Evolutionary conservation across 2,113 vertebrate species (phyloP).

Genomic region (Toxotes jaculatrix): DNA sequence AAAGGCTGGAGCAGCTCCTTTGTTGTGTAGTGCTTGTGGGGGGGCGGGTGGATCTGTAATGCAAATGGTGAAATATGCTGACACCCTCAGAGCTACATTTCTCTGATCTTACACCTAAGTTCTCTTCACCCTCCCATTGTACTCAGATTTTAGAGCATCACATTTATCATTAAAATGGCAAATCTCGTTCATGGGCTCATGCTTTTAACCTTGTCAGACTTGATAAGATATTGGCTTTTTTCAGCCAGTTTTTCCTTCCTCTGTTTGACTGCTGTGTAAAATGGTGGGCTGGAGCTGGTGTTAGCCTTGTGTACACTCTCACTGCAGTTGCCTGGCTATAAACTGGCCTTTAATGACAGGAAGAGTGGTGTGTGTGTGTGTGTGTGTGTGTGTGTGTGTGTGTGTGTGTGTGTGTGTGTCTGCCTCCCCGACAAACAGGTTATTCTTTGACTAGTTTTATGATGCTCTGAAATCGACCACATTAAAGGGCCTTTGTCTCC

Average conservation of each 20-base stretch:
- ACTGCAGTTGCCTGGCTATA: slow-evolving; percentile 81
- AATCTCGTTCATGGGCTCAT: slow-evolving; percentile 32
- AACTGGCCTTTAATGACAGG: slow-evolving; percentile 82
- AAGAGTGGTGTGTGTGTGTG: slow-evolving; percentile 53
- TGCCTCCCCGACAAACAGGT: slow-evolving; percentile 71
- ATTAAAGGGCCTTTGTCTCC: slow-evolving; percentile 80
- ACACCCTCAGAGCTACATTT: slow-evolving; percentile 16
- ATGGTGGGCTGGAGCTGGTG: slow-evolving; percentile 65
- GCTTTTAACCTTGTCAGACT: slow-evolving; percentile 71
- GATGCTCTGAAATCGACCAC: slow-evolving; percentile 71
- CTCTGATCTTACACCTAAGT: slow-evolving; percentile 49
- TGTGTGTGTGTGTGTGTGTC: slow-evolving; percentile 23
- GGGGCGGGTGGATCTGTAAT: slow-evolving; percentile 39
- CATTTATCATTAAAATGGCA: slow-evolving; percentile 45
- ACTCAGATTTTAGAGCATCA: slow-evolving; percentile 16
- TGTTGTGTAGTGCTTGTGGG: slow-evolving; percentile 49
- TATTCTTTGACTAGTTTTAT: slow-evolving; percentile 86
- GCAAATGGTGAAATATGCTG: slow-evolving; percentile 58
- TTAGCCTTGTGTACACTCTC: slow-evolving; percentile 77
- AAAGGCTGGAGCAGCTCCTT: slow-evolving; percentile 55
- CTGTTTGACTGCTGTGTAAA: slow-evolving; percentile 68
- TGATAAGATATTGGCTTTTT: slow-evolving; percentile 59
- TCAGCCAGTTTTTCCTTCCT: slow-evolving; percentile 52
- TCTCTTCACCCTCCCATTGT: slow-evolving; percentile 1
- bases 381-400: slow-evolving; percentile 39